Evolutionary conservation across 2,888 invertebrate species (phyloP), one percentile per base, ranked within the genome.

Genomic region (Trachelus stipa): DNA sequence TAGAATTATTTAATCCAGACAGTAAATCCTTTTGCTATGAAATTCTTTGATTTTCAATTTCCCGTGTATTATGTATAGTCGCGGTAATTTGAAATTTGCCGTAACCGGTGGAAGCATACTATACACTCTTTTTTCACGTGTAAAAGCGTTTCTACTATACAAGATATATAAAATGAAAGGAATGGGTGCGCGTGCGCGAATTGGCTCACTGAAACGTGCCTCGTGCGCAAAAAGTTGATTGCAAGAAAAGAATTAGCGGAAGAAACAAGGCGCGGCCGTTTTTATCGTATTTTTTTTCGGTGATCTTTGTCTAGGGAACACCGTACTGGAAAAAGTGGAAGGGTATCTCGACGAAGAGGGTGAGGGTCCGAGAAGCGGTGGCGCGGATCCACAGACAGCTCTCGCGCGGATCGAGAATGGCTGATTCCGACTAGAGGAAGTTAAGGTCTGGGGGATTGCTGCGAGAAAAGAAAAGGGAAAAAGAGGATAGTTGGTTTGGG

Each of bases 171-270:
- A 23, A 23, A 56, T 2, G 56, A 56, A 23, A 56, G 56, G 56
- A 56, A 23, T 9, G 23, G 2, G 9, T 56, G 56, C 56, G 56
- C 56, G 0, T 56, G 56, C 23, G 56, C 56, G 56, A 56, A 56
- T 56, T 9, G 15, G 56, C 56, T 73, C 77, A 80, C 68, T 73
- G 33, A 78, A 74, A 79, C 79, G 79, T 80, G 81, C 79, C 77
- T 71, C 79, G 76, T 69, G 56, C 56, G 34, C 73, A 87, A 88
- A 87, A 88, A 86, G 83, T 85, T 87, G 84, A 85, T 84, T 84
- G 85, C 84, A 84, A 86, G 85, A 88, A 87, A 87, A 85, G 85
- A 89, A 88, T 88, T 88, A 88, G 85, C 85, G 86, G 83, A 87
- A 88, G 87, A 88, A 88, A 85, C 82, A 84, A 82, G 84, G 83